A percentile compares a stretch with the other conserved stretches of the same genome.
phyloP scores from a whole-genome alignment of 2,888 invertebrate genomes.

The Epirrita christyi region DNA sequence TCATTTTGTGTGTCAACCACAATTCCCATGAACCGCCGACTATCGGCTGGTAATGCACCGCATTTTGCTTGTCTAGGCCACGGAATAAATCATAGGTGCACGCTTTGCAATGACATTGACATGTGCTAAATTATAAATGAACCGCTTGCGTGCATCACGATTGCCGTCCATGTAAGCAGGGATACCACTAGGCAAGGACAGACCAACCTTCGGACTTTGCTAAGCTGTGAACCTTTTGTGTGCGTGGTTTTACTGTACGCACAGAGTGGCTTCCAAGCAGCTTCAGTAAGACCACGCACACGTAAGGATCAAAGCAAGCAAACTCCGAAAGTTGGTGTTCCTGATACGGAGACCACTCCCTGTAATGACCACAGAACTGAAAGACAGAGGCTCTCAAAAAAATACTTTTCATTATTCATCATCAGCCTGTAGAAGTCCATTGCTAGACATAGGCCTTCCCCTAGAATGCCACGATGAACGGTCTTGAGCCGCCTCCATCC shows the following conservation, averaged over 20 bases:
- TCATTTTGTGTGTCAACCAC: background rate
- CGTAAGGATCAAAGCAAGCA: no score
- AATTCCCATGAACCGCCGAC: constrained; percentile 8
- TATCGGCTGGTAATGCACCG: constrained; percentile 1
- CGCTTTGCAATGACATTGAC: constrained; percentile 39
- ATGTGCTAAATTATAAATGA: constrained; percentile 57
- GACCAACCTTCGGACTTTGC: constrained; percentile 10
- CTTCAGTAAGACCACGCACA: no score
- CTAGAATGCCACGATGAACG: no score
- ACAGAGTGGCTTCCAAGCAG: no score
- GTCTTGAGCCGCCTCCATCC: no score
- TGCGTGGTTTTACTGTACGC: background rate
- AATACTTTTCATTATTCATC: no score
- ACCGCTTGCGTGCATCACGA: constrained; percentile 31
- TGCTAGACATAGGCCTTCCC: no score
- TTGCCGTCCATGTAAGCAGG: constrained; percentile 14
- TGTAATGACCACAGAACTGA: no score
- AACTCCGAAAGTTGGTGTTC: no score
- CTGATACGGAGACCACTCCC: no score
- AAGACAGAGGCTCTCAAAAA: no score
- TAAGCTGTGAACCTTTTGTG: background rate
- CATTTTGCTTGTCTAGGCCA: constrained; percentile 33
- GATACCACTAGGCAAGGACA: constrained; percentile 11
- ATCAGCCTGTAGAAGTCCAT: no score
- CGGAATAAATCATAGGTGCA: constrained; percentile 12